Evolutionary conservation across 2,113 vertebrate species (phyloP).

Genomic region (Sphaerodactylus townsendi): DNA sequence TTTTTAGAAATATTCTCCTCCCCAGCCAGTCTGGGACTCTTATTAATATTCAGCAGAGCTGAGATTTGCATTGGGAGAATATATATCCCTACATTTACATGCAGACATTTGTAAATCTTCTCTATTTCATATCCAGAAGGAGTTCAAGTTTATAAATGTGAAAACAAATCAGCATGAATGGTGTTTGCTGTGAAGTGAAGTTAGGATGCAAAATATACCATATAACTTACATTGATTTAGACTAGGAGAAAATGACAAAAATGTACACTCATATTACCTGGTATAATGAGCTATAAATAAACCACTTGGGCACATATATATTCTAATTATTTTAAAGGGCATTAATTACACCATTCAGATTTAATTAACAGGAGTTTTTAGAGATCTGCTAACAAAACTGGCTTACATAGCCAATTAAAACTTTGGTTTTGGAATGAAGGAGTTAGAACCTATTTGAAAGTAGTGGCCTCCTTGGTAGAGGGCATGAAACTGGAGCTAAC

Average conservation of each 20-base stretch:
- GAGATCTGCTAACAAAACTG: not conserved
- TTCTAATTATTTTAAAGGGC: constrained; percentile 11
- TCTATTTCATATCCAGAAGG: not conserved
- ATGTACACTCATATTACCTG: not conserved
- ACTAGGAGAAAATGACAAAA: not conserved
- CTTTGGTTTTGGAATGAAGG: too few relatives aligned
- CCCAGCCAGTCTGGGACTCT: not conserved
- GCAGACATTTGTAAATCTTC: constrained; percentile 10
- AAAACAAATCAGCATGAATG: constrained; percentile 25
- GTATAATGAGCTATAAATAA: constrained; percentile 14
- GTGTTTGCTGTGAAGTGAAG: not conserved
- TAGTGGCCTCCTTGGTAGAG: not conserved
- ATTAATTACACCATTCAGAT: not conserved
- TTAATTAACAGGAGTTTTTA: constrained; percentile 28
- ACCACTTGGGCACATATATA: not conserved
- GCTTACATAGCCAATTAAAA: not conserved
- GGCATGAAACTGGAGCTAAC: too few relatives aligned
- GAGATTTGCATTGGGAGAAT: not conserved
- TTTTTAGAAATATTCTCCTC: not conserved
- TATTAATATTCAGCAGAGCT: constrained; percentile 30
- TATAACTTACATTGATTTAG: not conserved
- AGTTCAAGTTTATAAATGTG: constrained; percentile 29
- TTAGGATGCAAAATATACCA: constrained; percentile 9
- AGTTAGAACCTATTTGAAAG: too few relatives aligned
- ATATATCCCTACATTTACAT: not conserved